phyloP scores from a whole-genome alignment of 1,140 invertebrate species.

The Neelides sp. region DNA sequence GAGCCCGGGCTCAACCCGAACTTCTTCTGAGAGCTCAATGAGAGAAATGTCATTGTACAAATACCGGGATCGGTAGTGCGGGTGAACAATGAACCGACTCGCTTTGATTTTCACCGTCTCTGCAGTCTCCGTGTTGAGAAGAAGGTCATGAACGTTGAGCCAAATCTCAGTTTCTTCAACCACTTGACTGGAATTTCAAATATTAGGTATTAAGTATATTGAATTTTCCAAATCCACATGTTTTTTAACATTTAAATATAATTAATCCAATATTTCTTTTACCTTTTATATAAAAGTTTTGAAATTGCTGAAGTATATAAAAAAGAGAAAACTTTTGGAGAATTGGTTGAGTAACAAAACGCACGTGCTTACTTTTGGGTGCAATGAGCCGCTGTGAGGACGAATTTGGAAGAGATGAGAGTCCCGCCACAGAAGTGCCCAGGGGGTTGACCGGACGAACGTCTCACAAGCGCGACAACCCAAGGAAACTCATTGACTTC shows the following conservation, averaged over 20 bases:
- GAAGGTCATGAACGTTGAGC: constrained; percentile 16
- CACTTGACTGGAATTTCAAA: constrained; percentile 1
- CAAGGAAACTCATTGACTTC: constrained; percentile 18
- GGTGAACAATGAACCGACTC: constrained; percentile 13
- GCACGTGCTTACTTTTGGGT: constrained; percentile 7
- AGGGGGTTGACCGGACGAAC: neutral
- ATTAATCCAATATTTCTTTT: neutral
- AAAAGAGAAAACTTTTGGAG: no score
- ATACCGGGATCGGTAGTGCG: constrained; percentile 13
- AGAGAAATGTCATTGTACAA: constrained; percentile 21
- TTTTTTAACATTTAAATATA: neutral
- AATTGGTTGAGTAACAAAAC: neutral
- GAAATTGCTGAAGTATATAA: no score
- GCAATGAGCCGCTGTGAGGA: constrained; percentile 22
- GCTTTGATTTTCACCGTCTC: constrained; percentile 19
- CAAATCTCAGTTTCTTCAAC: constrained; percentile 20
- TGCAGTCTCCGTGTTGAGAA: constrained; percentile 9
- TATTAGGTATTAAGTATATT: neutral
- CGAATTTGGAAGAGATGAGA: constrained; percentile 11
- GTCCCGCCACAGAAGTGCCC: constrained; percentile 23
- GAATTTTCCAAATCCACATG: constrained; percentile 1
- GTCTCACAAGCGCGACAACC: constrained; percentile 12
- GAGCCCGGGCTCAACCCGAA: no score
- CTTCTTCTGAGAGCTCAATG: constrained; percentile 9
- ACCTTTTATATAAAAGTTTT: neutral